A percentile compares a stretch with the other conserved stretches of the same genome.
Evolutionary conservation across 1,140 invertebrate species (phyloP).

Genomic region (Drosophila kurseongensis): DNA sequence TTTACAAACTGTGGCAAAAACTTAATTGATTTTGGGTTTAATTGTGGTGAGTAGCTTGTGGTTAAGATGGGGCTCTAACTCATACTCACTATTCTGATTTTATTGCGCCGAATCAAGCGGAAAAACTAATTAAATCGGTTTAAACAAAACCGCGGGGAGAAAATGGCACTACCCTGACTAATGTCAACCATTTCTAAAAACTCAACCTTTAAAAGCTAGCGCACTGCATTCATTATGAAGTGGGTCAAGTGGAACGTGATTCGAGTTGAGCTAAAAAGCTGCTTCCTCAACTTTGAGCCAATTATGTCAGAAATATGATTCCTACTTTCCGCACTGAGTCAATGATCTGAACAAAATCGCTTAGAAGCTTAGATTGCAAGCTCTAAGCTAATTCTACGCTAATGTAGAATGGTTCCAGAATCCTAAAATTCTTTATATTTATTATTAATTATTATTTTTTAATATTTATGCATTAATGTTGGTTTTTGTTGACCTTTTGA

Average conservation of each 20-base stretch:
- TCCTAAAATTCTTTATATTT: too few species aligned
- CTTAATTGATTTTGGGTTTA: slow-evolving; percentile 10
- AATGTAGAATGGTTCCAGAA: too few species aligned
- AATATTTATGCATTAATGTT: too few species aligned
- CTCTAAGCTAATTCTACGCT: too few species aligned
- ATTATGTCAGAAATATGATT: slow-evolving; percentile 21
- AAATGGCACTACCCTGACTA: slow-evolving; percentile 31
- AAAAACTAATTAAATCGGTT: slow-evolving; percentile 17
- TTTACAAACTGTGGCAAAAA: slow-evolving; percentile 9
- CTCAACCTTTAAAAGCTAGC: slow-evolving; percentile 39
- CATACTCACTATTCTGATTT: not conserved
- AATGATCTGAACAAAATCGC: slow-evolving; percentile 7
- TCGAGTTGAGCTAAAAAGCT: slow-evolving; percentile 21
- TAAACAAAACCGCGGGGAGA: slow-evolving; percentile 10
- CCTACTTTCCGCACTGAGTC: slow-evolving; percentile 1
- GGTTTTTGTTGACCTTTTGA: too few species aligned
- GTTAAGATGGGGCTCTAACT: slow-evolving; percentile 6
- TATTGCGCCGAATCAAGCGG: slow-evolving; percentile 10
- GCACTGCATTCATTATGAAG: slow-evolving; percentile 27
- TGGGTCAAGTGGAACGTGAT: slow-evolving; percentile 59
- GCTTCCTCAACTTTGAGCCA: slow-evolving; percentile 29
- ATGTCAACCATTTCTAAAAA: slow-evolving; percentile 40
- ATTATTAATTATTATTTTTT: too few species aligned
- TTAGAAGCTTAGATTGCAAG: not conserved
- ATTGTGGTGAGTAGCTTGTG: slow-evolving; percentile 30